Evolutionary conservation across 2,888 invertebrate genomes (phyloP).

Genomic region (Plagiodera versicolora): DNA sequence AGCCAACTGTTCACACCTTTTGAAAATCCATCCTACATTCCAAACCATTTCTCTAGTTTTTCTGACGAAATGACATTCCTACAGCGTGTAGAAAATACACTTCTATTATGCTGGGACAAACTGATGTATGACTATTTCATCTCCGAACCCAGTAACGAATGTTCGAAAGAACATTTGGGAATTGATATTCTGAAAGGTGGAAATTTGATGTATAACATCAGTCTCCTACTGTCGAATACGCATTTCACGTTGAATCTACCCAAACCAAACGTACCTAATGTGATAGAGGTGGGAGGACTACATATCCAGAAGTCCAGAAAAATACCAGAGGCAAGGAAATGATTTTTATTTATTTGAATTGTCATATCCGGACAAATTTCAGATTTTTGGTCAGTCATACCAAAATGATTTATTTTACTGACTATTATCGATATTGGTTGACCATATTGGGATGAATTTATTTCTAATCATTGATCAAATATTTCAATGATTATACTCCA

Average conservation of each 20-base stretch:
- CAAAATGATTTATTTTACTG: neutral
- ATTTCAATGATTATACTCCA: neutral
- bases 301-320: conserved; percentile 52
- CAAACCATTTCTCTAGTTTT: conserved; percentile 53
- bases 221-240: conserved; percentile 56
- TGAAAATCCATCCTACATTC: conserved; percentile 55
- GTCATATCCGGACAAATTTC: too few relatives aligned
- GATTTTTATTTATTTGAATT: too few relatives aligned
- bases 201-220: conserved; percentile 55
- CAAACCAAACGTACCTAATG: conserved; percentile 54
- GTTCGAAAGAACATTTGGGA: conserved; percentile 54
- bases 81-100: conserved; percentile 52
- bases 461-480: too few relatives aligned
- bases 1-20: conserved; percentile 56
- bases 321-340: conserved; percentile 38
- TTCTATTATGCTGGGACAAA: conserved; percentile 28
- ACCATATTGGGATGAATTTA: too few relatives aligned
- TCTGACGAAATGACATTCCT: conserved; percentile 43
- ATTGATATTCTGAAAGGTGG: conserved; percentile 55
- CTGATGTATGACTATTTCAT: conserved; percentile 17
- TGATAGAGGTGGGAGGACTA: conserved; percentile 59
- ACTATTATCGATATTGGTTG: too few relatives aligned
- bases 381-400: neutral
- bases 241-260: conserved; percentile 55
- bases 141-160: conserved; percentile 13